These are phyloP conservation scores for Hedya salicella DNA, from an alignment of 2,888 invertebrate genomes.

Conservation along the genomic window DNA sequence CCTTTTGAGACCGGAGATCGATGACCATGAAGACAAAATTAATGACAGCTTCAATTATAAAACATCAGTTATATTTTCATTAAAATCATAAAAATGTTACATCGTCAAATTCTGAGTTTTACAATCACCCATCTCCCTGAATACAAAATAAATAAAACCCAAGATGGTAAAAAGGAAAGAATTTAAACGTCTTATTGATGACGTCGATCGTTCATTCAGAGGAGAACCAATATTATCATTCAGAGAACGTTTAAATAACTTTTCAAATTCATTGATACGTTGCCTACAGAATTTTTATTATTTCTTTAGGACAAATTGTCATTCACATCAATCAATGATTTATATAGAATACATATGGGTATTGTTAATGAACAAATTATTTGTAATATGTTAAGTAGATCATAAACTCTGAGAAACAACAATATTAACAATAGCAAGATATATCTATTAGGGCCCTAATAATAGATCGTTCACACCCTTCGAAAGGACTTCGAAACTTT, in stretches of 20 bases:
- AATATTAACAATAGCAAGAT: background rate
- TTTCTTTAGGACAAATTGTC: background rate
- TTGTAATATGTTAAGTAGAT: too few species aligned
- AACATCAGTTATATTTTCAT: background rate
- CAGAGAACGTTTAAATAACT: constrained; percentile 44
- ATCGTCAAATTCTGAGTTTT: constrained; percentile 16
- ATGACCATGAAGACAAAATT: too few species aligned
- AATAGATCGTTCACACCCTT: constrained; percentile 42
- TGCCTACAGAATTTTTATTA: background rate
- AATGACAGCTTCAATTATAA: background rate
- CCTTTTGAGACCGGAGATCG: too few species aligned
- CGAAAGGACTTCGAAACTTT: constrained; percentile 60
- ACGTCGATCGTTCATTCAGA: constrained; percentile 50
- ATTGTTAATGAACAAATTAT: background rate
- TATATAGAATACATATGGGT: background rate
- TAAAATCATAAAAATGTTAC: constrained; percentile 15
- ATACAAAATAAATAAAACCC: constrained; percentile 44
- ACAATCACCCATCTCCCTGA: constrained; percentile 37
- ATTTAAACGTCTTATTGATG: constrained; percentile 56
- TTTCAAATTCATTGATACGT: constrained; percentile 32
- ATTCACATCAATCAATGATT: background rate
- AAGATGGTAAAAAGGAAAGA: constrained; percentile 50
- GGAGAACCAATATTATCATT: constrained; percentile 50
- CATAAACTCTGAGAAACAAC: too few species aligned
- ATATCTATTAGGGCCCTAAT: constrained; percentile 31